Evolutionary conservation across 2,797 vertebrate species (phyloP), one percentile per base, ranked within the genome.

Genomic region (Enteromius mattozi): DNA sequence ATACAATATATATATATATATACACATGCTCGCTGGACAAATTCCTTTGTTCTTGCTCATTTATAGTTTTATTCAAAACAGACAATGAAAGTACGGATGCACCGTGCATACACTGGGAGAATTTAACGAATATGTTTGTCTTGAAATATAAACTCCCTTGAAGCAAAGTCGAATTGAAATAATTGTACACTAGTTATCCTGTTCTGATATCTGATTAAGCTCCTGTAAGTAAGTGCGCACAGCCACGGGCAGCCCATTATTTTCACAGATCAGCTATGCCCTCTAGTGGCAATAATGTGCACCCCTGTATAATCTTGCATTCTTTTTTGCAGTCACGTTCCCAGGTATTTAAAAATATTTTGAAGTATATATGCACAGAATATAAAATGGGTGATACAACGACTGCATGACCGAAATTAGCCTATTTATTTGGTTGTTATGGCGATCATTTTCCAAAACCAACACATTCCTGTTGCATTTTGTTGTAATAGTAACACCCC

Each of bases 191-290:
- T 33, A 27, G 9, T 27, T 19, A 2, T n/a, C 12, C 1, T 59
- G 24, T 14, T 14, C 69, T 42, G 37, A 19, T 70, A 14, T 33
- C 3, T 3, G 19, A 49, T 10, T 74, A 37, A 74, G 27, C 27
- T 63, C 30, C 33, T 27, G 40, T 63, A 9, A 27, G 21, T 12
- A 49, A 16, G 30, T 66, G 42, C 27, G 42, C 21, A 21, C 21
- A 6, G 10, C 10, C 10, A 56, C n/a, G 16, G 54, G 9, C 21
- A 24, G 51, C 81, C 76, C 9, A 6, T n/a, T 79, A 13, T 80
- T 89, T 86, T 33, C 49, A 82, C 76, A 93, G 94, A 78, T 83
- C 94, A 92, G 94, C 79, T 91, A 90, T 92, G 93, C 94, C 95
- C 94, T 94, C 95, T 95, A 94, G 95, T 88, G 95, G 87, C 81